These are phyloP conservation scores for Solea senegalensis DNA, from an alignment of 2,113 vertebrate species.

Conservation along the genomic window DNA sequence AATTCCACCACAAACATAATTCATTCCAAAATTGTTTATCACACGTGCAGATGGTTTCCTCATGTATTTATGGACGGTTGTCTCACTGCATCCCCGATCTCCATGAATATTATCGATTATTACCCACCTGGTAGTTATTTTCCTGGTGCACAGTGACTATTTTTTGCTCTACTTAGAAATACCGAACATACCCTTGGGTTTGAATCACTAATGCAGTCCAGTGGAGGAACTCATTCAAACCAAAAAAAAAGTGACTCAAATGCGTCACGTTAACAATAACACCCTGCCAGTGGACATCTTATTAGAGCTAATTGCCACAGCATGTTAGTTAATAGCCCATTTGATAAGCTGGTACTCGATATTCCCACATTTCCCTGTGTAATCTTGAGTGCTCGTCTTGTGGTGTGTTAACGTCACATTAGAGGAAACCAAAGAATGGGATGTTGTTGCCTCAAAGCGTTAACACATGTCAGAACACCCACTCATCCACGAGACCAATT, in stretches of 20 bases:
- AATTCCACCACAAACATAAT: slow-evolving; percentile 14
- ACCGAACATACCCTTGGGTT: slow-evolving; percentile 3
- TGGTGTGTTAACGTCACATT: slow-evolving; percentile 43
- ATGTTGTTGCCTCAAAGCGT: slow-evolving; percentile 47
- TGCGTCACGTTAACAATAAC: neutral
- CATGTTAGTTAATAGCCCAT: slow-evolving; percentile 15
- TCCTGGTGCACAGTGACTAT: neutral
- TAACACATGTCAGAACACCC: slow-evolving; percentile 57
- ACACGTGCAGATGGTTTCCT: slow-evolving; percentile 20
- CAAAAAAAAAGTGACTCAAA: slow-evolving; percentile 3
- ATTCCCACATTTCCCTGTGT: slow-evolving; percentile 16
- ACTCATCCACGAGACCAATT: slow-evolving; percentile 37
- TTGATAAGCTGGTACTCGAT: slow-evolving; percentile 19
- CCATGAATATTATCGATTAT: neutral
- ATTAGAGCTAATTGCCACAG: slow-evolving; percentile 5
- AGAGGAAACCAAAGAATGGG: slow-evolving; percentile 37
- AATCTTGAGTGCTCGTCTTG: slow-evolving; percentile 17
- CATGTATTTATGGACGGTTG: slow-evolving; percentile 4
- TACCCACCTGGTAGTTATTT: slow-evolving; percentile 26
- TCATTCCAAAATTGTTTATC: slow-evolving; percentile 15
- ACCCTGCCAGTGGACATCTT: neutral
- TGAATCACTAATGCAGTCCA: slow-evolving; percentile 3
- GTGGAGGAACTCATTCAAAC: neutral
- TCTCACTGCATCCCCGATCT: slow-evolving; percentile 1
- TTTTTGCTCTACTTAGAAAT: neutral